phyloP scores from a whole-genome alignment of 2,797 vertebrate species.

The Meriones psammophilus region DNA sequence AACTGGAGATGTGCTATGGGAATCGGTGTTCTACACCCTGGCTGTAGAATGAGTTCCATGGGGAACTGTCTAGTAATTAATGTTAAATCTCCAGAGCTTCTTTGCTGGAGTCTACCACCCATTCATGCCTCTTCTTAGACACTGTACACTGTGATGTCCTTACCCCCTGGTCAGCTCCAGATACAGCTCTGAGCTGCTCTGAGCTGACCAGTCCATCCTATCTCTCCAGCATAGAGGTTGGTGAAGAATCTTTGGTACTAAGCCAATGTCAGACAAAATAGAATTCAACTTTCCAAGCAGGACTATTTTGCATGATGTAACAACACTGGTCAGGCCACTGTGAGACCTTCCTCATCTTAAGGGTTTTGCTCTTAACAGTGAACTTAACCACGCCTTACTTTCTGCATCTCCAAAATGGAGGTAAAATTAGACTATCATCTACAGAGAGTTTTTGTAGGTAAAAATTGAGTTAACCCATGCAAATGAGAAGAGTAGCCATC shows the following conservation, averaged over 20 bases:
- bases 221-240: not conserved
- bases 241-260: not conserved
- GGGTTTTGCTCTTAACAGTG: not conserved
- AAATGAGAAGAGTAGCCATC: not conserved
- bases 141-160: not conserved
- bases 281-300: not conserved
- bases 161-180: not conserved
- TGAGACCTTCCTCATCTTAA: not conserved
- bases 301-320: not conserved
- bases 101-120: not conserved
- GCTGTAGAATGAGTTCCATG: not conserved
- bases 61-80: not conserved
- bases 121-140: not conserved
- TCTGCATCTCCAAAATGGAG: not conserved
- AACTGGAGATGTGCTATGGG: not conserved
- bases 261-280: not conserved
- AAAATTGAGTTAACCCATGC: not conserved
- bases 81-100: not conserved
- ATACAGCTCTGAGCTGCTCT: not conserved
- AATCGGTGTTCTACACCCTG: not conserved
- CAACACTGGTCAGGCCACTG: not conserved
- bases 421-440: not conserved
- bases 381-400: not conserved
- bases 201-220: not conserved
- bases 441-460: not conserved